These are phyloP conservation scores for Argyresthia albistria DNA, from an alignment of 2,888 invertebrate genomes.

Conservation along the genomic window DNA sequence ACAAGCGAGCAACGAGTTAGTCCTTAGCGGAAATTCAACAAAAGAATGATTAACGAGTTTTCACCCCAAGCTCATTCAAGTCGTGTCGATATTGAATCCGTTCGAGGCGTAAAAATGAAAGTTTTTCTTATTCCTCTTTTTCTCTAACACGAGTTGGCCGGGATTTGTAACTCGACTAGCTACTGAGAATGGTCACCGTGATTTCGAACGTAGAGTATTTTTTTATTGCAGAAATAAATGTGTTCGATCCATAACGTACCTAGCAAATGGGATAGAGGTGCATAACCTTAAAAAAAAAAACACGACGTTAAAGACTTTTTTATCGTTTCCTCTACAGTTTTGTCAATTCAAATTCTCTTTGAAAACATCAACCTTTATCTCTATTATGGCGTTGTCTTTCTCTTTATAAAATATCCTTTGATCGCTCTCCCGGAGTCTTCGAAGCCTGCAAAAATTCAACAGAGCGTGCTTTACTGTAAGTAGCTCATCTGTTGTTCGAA, in stretches of 20 bases:
- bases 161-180: constrained; percentile 1
- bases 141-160: constrained; percentile 7
- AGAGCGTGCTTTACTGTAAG: constrained; percentile 49
- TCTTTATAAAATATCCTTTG: constrained; percentile 1
- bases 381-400: neutral
- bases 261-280: too few species aligned
- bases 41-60: constrained; percentile 72
- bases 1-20: constrained; percentile 71
- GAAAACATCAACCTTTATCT: too few species aligned
- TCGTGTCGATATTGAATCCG: constrained; percentile 70
- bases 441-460: constrained; percentile 36
- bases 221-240: too few species aligned
- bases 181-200: neutral
- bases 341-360: too few species aligned
- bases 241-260: too few species aligned
- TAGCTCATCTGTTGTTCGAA: constrained; percentile 49
- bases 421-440: constrained; percentile 1
- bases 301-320: too few species aligned
- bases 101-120: constrained; percentile 69
- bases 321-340: too few species aligned
- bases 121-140: constrained; percentile 42
- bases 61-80: constrained; percentile 65
- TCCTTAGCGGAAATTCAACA: constrained; percentile 70
- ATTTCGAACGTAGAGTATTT: neutral
- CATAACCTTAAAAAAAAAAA: too few species aligned